phyloP scores from a whole-genome alignment of 2,113 vertebrate genomes.

The Lycaon pictus region DNA sequence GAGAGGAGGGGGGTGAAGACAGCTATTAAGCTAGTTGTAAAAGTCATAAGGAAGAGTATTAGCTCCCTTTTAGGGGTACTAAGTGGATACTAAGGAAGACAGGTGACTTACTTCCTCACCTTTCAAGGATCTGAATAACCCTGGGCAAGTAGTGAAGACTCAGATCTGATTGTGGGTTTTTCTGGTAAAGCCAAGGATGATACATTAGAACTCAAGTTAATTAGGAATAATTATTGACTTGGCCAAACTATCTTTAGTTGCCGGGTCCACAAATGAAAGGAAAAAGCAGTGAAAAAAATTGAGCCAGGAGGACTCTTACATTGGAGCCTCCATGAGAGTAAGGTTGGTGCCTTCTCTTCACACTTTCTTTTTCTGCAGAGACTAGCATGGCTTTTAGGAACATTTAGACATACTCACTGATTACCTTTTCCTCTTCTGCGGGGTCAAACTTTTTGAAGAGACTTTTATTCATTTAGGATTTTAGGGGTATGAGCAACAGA shows the following conservation, averaged over 20 bases:
- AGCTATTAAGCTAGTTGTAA: background rate
- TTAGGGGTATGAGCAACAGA: background rate
- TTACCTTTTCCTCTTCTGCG: background rate
- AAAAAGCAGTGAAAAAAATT: background rate
- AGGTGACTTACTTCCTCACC: conserved; percentile 65
- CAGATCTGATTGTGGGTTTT: conserved; percentile 66
- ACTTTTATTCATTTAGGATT: background rate
- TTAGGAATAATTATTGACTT: conserved; percentile 52
- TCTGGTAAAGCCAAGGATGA: conserved; percentile 50
- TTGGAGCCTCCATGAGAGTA: background rate
- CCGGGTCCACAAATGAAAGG: conserved; percentile 31
- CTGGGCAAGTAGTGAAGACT: conserved; percentile 26
- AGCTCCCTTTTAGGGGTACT: background rate
- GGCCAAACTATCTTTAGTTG: conserved; percentile 41
- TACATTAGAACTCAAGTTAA: conserved; percentile 66
- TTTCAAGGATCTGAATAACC: conserved; percentile 57
- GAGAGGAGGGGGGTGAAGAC: background rate
- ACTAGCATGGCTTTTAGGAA: background rate
- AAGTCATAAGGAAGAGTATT: conserved; percentile 41
- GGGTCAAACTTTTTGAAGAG: background rate
- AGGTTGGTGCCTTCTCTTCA: background rate
- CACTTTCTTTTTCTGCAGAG: background rate
- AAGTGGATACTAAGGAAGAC: conserved; percentile 23
- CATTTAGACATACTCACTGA: background rate
- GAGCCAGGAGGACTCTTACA: background rate